Evolutionary conservation across 2,888 invertebrate genomes (phyloP).

Genomic region (Tryphoninae sp.): DNA sequence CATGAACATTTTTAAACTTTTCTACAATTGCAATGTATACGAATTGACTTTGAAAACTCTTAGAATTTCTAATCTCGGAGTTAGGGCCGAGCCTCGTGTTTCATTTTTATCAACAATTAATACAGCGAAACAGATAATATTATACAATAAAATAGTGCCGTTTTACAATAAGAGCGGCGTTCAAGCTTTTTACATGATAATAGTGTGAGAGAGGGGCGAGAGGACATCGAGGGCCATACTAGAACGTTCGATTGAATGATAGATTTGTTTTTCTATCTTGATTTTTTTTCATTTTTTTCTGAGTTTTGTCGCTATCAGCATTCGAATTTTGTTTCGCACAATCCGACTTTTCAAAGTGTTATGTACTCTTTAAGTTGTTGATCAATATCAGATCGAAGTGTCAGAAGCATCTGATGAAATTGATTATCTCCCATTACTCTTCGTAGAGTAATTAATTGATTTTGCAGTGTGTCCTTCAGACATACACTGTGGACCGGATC

Average conservation of each 20-base stretch:
- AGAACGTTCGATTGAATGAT: constrained; percentile 65
- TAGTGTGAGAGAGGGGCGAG: constrained; percentile 3
- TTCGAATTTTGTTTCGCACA: constrained; percentile 19
- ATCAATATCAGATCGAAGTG: constrained; percentile 88
- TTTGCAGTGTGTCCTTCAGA: constrained; percentile 87
- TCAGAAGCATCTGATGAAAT: constrained; percentile 89
- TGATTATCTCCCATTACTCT: constrained; percentile 88
- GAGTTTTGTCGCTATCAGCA: constrained; percentile 39
- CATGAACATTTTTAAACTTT: too few relatives aligned
- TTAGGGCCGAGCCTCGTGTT: constrained; percentile 50
- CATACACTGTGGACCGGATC: constrained; percentile 93
- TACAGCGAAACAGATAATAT: constrained; percentile 78
- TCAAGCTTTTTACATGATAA: constrained; percentile 74
- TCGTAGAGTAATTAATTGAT: constrained; percentile 88
- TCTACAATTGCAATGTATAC: background rate
- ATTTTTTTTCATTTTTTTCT: constrained; percentile 35
- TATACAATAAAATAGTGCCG: constrained; percentile 79
- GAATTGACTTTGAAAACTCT: background rate
- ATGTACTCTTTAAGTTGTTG: constrained; percentile 87
- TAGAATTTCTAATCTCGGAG: constrained; percentile 2
- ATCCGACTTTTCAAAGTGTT: constrained; percentile 76
- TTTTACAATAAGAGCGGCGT: constrained; percentile 72
- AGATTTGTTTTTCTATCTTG: constrained; percentile 41
- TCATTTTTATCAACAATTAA: constrained; percentile 77
- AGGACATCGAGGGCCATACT: background rate